Evolutionary conservation across 2,113 vertebrate species (phyloP), one percentile per base, ranked within the genome.

Genomic region (Ariopsis seemanni): DNA sequence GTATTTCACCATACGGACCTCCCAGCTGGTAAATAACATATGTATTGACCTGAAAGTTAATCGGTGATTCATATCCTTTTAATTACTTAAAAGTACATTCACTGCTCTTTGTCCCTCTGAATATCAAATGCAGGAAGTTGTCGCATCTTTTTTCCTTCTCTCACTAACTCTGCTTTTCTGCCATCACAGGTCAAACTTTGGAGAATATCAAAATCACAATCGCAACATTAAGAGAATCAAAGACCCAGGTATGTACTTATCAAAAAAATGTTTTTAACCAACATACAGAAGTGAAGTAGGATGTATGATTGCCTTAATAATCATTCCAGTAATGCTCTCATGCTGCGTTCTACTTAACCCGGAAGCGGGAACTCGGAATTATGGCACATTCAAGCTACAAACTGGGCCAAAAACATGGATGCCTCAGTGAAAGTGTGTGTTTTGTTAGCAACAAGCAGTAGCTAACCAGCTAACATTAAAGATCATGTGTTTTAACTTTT

Each of bases 201-300:
- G 93, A 0, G 96, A 98, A 42, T 98, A 98, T 86, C 95, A 95
- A 78, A 97, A 97, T 90, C 95, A 96, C 90, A 97, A 94, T 90
- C 94, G 97, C 84, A 97, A 98, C 87, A 93, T 98, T 81, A 98
- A 96, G 91, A 96, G 94, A 81, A 87, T 97, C 42, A 97, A 96
- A 94, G 97, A 98, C 84, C 92, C 96, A 2, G 94, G 97, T 98
- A 92, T 96, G 96, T 95, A 34, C 11, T 80, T 58, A 20, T n/a
- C 27, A 55, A 52, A 25, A 27, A 78, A 0, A 7, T 87, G 63
- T 15, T 15, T 48, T 53, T 53, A 72, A n/a, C 63, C 82, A n/a
- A 20, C 30, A 82, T 5, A 42, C n/a, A 34, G 4, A 20, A 72
- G 14, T 15, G 30, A 81, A 27, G 52, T n/a, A 63, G 2, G 30